Conservation (phyloP, 1,140 invertebrate species). For the Bilobella aurantiaca region DNA sequence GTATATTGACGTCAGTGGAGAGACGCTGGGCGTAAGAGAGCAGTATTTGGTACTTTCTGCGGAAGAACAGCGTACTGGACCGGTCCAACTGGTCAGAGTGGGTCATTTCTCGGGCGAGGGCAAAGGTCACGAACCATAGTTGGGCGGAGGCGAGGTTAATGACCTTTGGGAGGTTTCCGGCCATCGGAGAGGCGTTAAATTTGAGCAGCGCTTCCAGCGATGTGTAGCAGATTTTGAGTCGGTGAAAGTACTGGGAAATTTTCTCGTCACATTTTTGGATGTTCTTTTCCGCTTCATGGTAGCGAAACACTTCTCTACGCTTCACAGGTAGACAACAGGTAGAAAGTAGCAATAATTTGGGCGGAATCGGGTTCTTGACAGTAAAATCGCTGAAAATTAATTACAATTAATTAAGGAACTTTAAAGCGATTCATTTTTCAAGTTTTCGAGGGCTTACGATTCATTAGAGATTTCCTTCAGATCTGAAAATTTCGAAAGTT, state of each 20-base stretch:
- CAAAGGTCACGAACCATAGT: background rate
- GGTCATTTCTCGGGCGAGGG: background rate
- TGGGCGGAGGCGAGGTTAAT: background rate
- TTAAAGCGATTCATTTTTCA: background rate
- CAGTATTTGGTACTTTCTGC: background rate
- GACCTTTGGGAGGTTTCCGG: background rate
- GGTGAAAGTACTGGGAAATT: background rate
- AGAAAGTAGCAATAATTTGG: background rate
- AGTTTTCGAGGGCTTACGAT: background rate
- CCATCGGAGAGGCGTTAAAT: background rate
- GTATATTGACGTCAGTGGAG: background rate
- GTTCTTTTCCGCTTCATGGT: background rate
- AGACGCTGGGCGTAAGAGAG: background rate
- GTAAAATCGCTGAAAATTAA: background rate
- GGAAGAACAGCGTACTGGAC: background rate
- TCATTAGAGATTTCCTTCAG: background rate
- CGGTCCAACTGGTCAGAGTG: background rate
- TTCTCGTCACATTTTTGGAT: background rate
- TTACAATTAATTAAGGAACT: too few species aligned
- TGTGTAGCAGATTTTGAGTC: background rate
- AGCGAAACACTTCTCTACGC: background rate
- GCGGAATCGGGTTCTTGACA: background rate
- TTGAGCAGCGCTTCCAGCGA: background rate
- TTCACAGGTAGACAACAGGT: background rate
- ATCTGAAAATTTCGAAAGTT: background rate